Base-by-base conservation (phyloP, 2,888 invertebrate genomes). In the Stenolophus ochropezus region DNA sequence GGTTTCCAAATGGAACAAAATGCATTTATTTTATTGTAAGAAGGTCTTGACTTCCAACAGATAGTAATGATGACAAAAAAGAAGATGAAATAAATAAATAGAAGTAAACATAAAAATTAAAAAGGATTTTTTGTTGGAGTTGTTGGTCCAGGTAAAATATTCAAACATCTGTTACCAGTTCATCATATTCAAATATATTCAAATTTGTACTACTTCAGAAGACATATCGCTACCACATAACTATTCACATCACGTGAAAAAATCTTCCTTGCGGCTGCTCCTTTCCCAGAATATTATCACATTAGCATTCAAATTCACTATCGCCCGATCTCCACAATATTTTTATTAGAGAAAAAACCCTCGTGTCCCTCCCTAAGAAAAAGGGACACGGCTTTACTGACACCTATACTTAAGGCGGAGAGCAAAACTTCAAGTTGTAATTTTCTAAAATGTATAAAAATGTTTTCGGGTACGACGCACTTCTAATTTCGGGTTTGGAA, bases 391-490 rank as follows among this genome's bases (percentile, higher is more conserved):
- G 21, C 23, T 4, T 11, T 6, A 33, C 65, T 69, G 65, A 81
- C 81, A 81, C 81, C 81, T 81, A 81, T 81, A 81, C 42, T 78
- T 84, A 84, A 84, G 86, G 85, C 86, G 86, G 85, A 83, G 85
- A 84, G 85, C 85, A 84, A 76, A 51, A 42, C 71, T 82, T 83
- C 84, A 87, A 85, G 86, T 86, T 82, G 84, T 85, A 86, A 87
- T 87, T 87, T 86, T 85, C 86, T 86, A 86, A 86, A 86, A 86
- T 85, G 86, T 87, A 87, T 86, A 86, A 85, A 87, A 87, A 85
- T 85, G 84, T 86, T 86, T 86, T 86, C 18, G 84, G 82, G 47
- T 71, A 27, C 71, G 23, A 25, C 18, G 71, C 71, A 53, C 25
- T 58, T 78, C 78, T 78, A 78, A 78, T 78, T 65, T 78, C 23